phyloP scores from a whole-genome alignment of 2,888 invertebrate species.

The Celastrina argiolus region DNA sequence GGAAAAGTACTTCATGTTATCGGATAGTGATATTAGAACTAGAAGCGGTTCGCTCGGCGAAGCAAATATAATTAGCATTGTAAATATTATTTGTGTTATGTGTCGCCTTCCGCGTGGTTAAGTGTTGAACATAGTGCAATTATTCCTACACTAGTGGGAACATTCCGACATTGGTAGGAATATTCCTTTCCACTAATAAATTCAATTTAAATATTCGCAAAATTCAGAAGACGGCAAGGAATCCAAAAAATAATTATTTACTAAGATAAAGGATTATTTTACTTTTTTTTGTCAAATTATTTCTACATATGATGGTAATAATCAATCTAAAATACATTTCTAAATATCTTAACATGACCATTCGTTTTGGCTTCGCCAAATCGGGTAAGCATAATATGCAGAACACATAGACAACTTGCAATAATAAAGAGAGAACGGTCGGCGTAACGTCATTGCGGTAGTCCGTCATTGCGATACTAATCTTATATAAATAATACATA shows the following conservation, averaged over 20 bases:
- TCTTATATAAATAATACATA: background rate
- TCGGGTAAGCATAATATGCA: too few species aligned
- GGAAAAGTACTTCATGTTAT: slow-evolving; percentile 12
- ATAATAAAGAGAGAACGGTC: too few species aligned
- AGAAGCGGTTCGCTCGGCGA: background rate
- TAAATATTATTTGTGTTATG: background rate
- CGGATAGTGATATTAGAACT: slow-evolving; percentile 3
- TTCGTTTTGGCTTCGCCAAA: too few species aligned
- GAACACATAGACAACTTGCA: too few species aligned
- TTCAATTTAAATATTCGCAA: background rate
- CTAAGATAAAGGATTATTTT: too few species aligned
- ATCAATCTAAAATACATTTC: too few species aligned
- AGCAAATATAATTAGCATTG: slow-evolving; percentile 13
- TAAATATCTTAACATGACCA: too few species aligned
- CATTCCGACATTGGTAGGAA: background rate
- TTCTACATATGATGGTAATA: too few species aligned
- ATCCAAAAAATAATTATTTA: too few species aligned
- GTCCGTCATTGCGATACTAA: background rate
- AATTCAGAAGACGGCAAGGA: background rate
- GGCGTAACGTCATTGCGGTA: too few species aligned
- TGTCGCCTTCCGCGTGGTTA: slow-evolving; percentile 3
- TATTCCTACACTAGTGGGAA: background rate
- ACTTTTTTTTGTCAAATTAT: too few species aligned
- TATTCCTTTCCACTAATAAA: background rate
- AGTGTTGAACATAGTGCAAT: background rate